phyloP scores from a whole-genome alignment of 92 coral and sea anemone species.

The Chrysogorgia sp. region DNA sequence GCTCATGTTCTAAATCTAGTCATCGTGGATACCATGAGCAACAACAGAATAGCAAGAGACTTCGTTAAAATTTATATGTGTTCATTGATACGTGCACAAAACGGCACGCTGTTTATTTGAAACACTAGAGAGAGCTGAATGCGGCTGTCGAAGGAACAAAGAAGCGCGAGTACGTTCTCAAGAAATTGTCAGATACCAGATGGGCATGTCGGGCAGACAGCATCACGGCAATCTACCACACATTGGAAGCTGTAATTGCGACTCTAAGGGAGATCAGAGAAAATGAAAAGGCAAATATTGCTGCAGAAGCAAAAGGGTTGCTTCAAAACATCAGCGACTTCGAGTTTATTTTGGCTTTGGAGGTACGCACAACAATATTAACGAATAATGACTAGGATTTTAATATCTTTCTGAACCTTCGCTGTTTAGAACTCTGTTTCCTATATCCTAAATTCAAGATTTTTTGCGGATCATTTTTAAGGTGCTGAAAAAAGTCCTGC shows the following conservation, averaged over 20 bases:
- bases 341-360: constrained; percentile 12
- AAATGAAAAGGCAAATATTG: not conserved
- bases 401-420: not conserved
- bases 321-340: constrained; percentile 15
- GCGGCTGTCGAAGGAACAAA: constrained; percentile 18
- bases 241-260: not conserved
- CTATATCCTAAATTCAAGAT: not conserved
- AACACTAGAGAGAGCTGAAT: constrained; percentile 18
- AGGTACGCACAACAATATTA: no score
- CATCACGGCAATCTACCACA: constrained; percentile 16
- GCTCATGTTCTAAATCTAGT: constrained; percentile 56
- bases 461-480: no score
- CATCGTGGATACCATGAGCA: constrained; percentile 23
- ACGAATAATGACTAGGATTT: not conserved
- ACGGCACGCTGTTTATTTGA: constrained; percentile 26
- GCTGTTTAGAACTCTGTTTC: not conserved
- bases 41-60: constrained; percentile 15
- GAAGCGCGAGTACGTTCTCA: constrained; percentile 30
- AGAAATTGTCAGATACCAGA: constrained; percentile 30
- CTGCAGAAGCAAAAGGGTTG: constrained; percentile 30
- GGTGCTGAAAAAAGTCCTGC: constrained; percentile 21
- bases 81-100: constrained; percentile 22
- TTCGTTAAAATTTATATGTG: constrained; percentile 20
- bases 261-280: constrained; percentile 16
- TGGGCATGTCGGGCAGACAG: constrained; percentile 34